Percentiles rank a stretch among this genome's conserved stretches.
phyloP scores from a whole-genome alignment of 1,140 invertebrate species.

The Solenopsis invicta region DNA sequence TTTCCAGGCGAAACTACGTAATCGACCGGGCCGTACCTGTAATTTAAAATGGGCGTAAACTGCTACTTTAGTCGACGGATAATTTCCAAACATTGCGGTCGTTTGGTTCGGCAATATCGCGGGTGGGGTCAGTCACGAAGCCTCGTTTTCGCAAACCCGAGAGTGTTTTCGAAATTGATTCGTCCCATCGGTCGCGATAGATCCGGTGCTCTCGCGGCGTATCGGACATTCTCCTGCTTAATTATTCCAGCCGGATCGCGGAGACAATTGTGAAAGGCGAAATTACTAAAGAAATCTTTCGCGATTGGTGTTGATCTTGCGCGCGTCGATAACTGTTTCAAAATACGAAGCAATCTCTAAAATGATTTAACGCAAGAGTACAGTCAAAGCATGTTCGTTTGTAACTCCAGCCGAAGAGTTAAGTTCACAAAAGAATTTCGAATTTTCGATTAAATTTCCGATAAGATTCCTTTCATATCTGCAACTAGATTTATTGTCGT shows the following conservation, averaged over 20 bases:
- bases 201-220: background rate
- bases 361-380: background rate
- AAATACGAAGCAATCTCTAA: background rate
- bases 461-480: background rate
- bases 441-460: background rate
- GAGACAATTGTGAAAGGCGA: constrained; percentile 47
- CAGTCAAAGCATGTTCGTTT: background rate
- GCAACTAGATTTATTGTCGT: constrained; percentile 16
- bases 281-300: constrained; percentile 34
- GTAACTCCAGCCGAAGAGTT: background rate
- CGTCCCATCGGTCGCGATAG: constrained; percentile 68
- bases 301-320: background rate
- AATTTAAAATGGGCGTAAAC: constrained; percentile 80
- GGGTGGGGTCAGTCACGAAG: constrained; percentile 80
- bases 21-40: constrained; percentile 75
- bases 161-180: constrained; percentile 71
- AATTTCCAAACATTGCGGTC: constrained; percentile 79
- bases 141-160: constrained; percentile 71
- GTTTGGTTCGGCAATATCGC: constrained; percentile 80
- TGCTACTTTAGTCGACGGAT: constrained; percentile 74
- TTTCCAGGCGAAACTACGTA: constrained; percentile 73
- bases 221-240: constrained; percentile 49
- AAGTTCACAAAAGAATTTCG: background rate
- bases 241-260: constrained; percentile 52
- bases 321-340: background rate